phyloP scores from a whole-genome alignment of 1,140 invertebrate genomes.

The Pseudomyrmex sp. region DNA sequence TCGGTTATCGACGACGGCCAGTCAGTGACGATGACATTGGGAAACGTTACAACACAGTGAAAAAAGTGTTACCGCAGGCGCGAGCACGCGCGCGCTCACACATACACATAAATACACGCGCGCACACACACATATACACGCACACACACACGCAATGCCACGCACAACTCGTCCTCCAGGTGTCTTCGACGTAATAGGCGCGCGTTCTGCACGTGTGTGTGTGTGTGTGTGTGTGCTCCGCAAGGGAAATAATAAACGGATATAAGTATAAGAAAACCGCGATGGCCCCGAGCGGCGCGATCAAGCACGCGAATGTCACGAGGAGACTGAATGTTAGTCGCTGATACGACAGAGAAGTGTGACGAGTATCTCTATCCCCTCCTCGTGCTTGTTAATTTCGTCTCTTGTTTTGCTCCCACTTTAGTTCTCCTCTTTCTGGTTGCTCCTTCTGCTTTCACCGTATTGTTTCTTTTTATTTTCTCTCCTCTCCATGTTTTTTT shows the following conservation, averaged over 20 bases:
- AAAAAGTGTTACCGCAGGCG: not conserved
- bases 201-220: constrained; percentile 7
- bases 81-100: not conserved
- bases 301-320: constrained; percentile 32
- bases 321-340: constrained; percentile 48
- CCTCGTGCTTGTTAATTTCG: constrained; percentile 1
- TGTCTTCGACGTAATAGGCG: not conserved
- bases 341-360: constrained; percentile 27
- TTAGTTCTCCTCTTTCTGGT: constrained; percentile 42
- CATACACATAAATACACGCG: not conserved
- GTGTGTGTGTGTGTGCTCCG: not conserved
- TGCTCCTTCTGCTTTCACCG: not conserved
- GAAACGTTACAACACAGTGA: not conserved
- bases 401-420: constrained; percentile 24
- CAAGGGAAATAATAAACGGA: not conserved
- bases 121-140: not conserved
- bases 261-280: too few species aligned
- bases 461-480: not conserved
- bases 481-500: not conserved
- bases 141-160: too few species aligned
- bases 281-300: not conserved
- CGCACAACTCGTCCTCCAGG: not conserved
- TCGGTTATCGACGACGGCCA: constrained; percentile 1
- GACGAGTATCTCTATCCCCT: constrained; percentile 11
- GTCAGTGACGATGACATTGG: constrained; percentile 14